Evolutionary conservation across 23 tunicate species (phyloP), one percentile per base, ranked within the genome.

Genomic region (Ciona savignyi): DNA sequence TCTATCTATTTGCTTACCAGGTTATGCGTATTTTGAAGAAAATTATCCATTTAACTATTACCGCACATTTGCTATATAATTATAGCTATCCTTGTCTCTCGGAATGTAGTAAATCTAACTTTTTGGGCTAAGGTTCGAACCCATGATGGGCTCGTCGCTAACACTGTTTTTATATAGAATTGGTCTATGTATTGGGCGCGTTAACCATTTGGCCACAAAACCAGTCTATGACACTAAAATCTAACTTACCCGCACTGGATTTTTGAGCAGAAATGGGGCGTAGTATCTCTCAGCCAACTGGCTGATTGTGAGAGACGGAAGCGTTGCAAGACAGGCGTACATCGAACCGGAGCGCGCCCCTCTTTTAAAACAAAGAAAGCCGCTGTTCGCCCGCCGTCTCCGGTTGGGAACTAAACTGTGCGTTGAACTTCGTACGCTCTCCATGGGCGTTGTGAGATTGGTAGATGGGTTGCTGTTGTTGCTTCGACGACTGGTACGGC

Each of bases 361-460:
- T 25, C 67, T 63, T 4, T 63, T 63, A 4, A 11, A 63, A 6
- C 67, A 63, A 9, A 25, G 4, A 22, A 63, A 63, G 6, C 51
- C 51, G 32, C 32, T 25, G 32, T 49, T 49, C n/a, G 51, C 23
- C 1, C 79, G 79, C 32, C 79, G 70, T 35, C 72, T 34, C 56
- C 62, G 31, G 3, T 71, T 42, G 23, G 89, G 82, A 20, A 89
- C 96, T 2, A 89, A 74, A 63, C 96, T 89, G 42, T 79, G 85
- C 1, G 96, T 89, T 1, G 96, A 89, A 70, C 96, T 83, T 20
- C 96, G 84, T 4, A 89, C 96, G 62, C 96, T 89, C 27, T 78
- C 89, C 89, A 89, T 83, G 28, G 96, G 96, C 27, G 89, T 83
- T 19, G 82, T 76, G 20, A 76, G 74, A 61, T 83, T 83, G 22